Evolutionary conservation across 2,113 vertebrate species (phyloP).

Genomic region (Sula dactylatra): DNA sequence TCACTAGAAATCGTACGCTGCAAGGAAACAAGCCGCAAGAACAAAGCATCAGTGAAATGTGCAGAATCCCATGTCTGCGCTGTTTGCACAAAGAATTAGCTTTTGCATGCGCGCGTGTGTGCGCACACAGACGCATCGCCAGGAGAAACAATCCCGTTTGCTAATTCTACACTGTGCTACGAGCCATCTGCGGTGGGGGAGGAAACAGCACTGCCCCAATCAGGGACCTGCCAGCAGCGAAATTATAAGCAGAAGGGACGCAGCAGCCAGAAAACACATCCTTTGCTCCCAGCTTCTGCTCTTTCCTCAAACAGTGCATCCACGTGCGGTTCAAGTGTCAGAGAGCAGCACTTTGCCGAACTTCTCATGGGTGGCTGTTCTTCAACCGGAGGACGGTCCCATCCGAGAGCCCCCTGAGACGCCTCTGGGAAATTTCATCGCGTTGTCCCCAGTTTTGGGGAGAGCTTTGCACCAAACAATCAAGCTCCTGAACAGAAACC

Average conservation of each 20-base stretch:
- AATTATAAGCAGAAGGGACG: not conserved
- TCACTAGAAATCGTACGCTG: not conserved
- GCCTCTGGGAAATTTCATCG: not conserved
- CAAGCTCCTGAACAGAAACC: not conserved
- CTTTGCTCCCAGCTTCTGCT: not conserved
- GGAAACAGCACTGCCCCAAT: not conserved
- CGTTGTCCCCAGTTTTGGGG: not conserved
- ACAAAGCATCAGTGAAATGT: accelerated
- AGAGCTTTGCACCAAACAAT: accelerated
- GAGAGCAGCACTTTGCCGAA: not conserved
- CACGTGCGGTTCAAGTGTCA: not conserved
- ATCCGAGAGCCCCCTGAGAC: not conserved
- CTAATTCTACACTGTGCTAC: not conserved
- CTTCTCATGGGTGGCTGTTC: not conserved
- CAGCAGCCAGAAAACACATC: not conserved
- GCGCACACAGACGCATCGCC: not conserved
- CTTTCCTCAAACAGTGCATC: not conserved
- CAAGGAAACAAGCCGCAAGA: not conserved
- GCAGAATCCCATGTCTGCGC: not conserved
- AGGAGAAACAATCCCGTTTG: accelerated
- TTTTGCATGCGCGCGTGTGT: accelerated
- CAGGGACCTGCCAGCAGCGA: not conserved
- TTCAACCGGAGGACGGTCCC: not conserved
- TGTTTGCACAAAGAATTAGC: not conserved
- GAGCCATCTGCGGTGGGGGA: not conserved